Evolutionary conservation across 1,140 invertebrate genomes (phyloP), one percentile per base, ranked within the genome.

Genomic region (Macrocentrus cingulum): DNA sequence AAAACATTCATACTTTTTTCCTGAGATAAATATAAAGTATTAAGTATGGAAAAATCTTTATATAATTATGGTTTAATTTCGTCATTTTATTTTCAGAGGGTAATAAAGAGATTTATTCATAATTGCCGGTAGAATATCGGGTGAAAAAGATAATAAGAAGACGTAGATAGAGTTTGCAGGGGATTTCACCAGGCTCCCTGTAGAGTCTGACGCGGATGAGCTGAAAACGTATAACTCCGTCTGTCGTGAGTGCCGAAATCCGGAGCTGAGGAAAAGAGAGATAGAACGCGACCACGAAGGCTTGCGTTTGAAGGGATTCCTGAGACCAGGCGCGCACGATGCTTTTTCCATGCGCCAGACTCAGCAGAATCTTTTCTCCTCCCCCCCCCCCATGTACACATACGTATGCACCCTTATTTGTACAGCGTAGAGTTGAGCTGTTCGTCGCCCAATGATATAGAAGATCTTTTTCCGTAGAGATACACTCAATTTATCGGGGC

Each of bases 291-390:
- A 45, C 16, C 18, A 9, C 18, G 13, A n/a, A 48, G 45, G 23
- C 16, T 48, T 25, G 45, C 45, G 45, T 48, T 48, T 48, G 20
- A 48, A 48, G 45, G 45, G 45, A 48, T 48, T 48, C 45, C 45
- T 20, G 42, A 45, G 19, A 45, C 45, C 45, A 23, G 22, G 16
- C 9, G 11, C 19, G 45, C 19, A 11, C 36, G 36, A 39, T 15
- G 36, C 22, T 48, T 48, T 48, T 48, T 48, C 45, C 20, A 48
- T 48, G 45, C 45, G 45, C 45, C 45, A 48, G 45, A 48, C 45
- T 48, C 45, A 25, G 45, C 45, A 25, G 45, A 48, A 48, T 45
- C 19, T 45, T 20, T 19, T 16, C 18, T 19, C 16, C 8, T 45
- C 22, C 22, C 22, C n/a, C n/a, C 22, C 16, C 1, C 29, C 22